These are phyloP conservation scores for Semaprochilodus insignis DNA, from an alignment of 2,797 vertebrate species.

Conservation along the genomic window DNA sequence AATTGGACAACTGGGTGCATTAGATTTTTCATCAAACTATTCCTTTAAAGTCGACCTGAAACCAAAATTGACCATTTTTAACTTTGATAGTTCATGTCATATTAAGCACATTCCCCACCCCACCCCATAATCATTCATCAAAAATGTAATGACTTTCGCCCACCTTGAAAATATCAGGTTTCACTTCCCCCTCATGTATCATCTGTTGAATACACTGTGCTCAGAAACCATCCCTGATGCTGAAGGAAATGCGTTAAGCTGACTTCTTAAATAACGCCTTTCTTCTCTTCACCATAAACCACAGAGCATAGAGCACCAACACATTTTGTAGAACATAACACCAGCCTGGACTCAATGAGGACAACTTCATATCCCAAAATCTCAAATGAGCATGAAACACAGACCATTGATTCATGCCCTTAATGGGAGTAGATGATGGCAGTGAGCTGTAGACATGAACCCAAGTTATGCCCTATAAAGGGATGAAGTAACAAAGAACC, in stretches of 20 bases:
- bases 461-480: constrained; percentile 7
- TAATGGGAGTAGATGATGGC: not conserved
- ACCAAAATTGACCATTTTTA: not conserved
- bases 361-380: constrained; percentile 3
- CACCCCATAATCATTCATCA: not conserved
- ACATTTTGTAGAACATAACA: constrained; percentile 28
- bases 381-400: not conserved
- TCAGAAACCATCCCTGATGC: not conserved
- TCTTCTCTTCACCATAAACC: constrained; percentile 32
- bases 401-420: constrained; percentile 10
- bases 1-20: too few relatives aligned
- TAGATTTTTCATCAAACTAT: too few relatives aligned
- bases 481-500: constrained; percentile 4
- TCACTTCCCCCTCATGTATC: not conserved
- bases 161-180: not conserved
- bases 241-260: not conserved
- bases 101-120: not conserved
- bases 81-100: not conserved
- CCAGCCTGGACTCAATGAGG: constrained; percentile 22
- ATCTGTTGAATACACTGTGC: not conserved
- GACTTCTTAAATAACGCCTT: not conserved
- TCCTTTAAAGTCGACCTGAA: not conserved
- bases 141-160: not conserved
- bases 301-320: constrained; percentile 23
- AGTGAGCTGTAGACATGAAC: constrained; percentile 5